A percentile compares a stretch with the other conserved stretches of the same genome.
Evolutionary conservation across 2,888 invertebrate genomes (phyloP).

Genomic region (Protophormia terraenovae): DNA sequence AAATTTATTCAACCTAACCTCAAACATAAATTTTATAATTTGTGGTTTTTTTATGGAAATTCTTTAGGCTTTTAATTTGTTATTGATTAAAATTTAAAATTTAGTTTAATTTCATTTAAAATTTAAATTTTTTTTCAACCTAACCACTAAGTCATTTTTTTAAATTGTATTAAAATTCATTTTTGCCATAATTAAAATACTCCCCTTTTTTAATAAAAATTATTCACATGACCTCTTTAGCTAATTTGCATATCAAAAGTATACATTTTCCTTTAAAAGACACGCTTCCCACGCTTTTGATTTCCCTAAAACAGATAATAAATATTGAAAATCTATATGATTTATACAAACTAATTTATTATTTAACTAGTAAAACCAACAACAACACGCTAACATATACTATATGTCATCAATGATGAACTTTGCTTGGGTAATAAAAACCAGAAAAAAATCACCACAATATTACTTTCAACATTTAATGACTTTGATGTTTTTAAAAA

Average conservation of each 20-base stretch:
- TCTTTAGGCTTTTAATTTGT: too few relatives aligned
- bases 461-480: slow-evolving; percentile 42
- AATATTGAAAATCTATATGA: slow-evolving; percentile 54
- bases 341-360: slow-evolving; percentile 17
- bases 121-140: too few relatives aligned
- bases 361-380: not conserved
- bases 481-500: slow-evolving; percentile 44
- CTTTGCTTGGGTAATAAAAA: slow-evolving; percentile 2
- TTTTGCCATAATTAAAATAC: not conserved
- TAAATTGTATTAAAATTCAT: too few relatives aligned
- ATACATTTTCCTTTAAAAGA: not conserved
- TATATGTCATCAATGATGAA: slow-evolving; percentile 43
- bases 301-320: slow-evolving; percentile 46
- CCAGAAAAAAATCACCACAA: slow-evolving; percentile 50
- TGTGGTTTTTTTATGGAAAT: too few relatives aligned
- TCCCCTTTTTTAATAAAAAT: not conserved
- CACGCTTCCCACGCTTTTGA: slow-evolving; percentile 62
- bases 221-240: slow-evolving; percentile 65
- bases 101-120: too few relatives aligned
- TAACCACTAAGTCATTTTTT: too few relatives aligned
- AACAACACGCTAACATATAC: not conserved
- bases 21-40: too few relatives aligned
- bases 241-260: slow-evolving; percentile 64
- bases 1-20: too few relatives aligned
- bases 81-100: too few relatives aligned